Percentiles rank a stretch among this genome's conserved stretches.
phyloP scores from a whole-genome alignment of 1,140 invertebrate genomes.

The Trichoplusia ni region DNA sequence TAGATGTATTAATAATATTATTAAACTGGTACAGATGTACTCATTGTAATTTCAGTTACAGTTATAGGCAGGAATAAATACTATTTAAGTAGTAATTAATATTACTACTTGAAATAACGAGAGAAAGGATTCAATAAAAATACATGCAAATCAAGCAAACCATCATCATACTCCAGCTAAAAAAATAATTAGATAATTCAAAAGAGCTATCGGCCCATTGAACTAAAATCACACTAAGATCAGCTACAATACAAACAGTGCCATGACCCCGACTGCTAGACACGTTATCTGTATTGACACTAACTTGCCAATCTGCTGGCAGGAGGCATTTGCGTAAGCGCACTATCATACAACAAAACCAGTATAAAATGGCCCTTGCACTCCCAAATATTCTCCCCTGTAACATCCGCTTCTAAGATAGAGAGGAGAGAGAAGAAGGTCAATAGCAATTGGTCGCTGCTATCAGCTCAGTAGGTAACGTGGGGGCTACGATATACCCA shows the following conservation, averaged over 20 bases:
- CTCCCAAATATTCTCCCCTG: not conserved
- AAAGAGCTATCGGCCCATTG: constrained; percentile 17
- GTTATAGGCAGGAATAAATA: no score
- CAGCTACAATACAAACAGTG: constrained; percentile 56
- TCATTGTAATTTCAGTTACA: no score
- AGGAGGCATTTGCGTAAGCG: constrained; percentile 77
- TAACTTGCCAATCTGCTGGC: constrained; percentile 64
- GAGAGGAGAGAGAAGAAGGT: constrained; percentile 28
- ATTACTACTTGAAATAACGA: no score
- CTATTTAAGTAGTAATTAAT: no score
- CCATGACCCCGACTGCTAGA: constrained; percentile 64
- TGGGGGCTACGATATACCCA: constrained; percentile 51
- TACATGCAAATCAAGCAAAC: no score
- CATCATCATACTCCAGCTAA: no score
- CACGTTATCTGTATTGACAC: constrained; percentile 71
- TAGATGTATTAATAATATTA: no score
- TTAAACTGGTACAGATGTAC: no score
- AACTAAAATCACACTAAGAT: not conserved
- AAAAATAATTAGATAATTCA: no score
- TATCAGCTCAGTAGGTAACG: constrained; percentile 64
- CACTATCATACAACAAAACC: constrained; percentile 50
- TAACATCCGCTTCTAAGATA: not conserved
- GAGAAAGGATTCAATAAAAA: no score
- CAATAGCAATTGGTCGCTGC: constrained; percentile 41
- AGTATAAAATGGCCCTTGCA: constrained; percentile 40